Percentiles rank a stretch among this genome's conserved stretches.
phyloP scores from a whole-genome alignment of 2,888 invertebrate species.

The Metallyticus violacea region DNA sequence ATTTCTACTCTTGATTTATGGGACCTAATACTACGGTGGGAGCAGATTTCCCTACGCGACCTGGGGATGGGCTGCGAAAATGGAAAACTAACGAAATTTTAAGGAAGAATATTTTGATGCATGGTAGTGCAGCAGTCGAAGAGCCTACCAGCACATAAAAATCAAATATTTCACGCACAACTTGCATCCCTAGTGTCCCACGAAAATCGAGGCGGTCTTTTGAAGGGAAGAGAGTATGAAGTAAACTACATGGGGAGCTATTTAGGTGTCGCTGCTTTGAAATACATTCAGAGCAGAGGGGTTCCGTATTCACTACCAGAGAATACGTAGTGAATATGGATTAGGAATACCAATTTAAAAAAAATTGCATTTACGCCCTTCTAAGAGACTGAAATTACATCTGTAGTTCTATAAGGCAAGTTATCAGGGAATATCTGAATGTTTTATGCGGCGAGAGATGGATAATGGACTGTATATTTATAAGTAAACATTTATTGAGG shows the following conservation, averaged over 20 bases:
- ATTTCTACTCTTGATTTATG: slow-evolving; percentile 23
- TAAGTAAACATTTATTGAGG: no score
- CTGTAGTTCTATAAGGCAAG: no score
- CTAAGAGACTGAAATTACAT: no score
- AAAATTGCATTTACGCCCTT: no score
- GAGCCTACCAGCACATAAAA: not conserved
- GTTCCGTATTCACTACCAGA: not conserved
- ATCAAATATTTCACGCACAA: not conserved
- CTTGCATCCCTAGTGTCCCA: not conserved
- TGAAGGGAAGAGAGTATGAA: not conserved
- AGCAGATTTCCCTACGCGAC: not conserved
- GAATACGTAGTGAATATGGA: no score
- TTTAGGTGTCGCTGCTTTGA: not conserved
- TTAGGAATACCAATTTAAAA: no score
- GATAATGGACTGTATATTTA: no score
- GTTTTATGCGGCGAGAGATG: no score
- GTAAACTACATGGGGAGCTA: not conserved
- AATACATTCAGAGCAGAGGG: not conserved
- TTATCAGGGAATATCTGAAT: no score
- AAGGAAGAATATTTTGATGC: not conserved
- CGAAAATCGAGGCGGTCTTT: not conserved
- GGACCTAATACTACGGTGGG: slow-evolving; percentile 1
- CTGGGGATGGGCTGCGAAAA: not conserved
- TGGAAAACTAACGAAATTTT: not conserved
- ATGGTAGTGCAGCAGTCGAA: not conserved